Conservation (phyloP, 1,140 invertebrate species). For the Sminthurides bifidus region DNA sequence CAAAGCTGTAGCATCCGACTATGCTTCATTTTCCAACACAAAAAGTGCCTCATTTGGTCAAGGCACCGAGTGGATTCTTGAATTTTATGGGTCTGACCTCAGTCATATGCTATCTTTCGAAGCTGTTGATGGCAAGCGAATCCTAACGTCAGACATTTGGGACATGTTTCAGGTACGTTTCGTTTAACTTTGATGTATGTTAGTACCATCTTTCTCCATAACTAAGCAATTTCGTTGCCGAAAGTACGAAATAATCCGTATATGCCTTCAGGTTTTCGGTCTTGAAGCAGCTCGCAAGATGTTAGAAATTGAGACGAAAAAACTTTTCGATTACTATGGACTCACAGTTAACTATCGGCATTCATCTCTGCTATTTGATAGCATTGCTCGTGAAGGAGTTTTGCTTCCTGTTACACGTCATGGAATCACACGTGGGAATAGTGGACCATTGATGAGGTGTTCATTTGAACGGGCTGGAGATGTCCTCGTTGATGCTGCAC, state of each 20-base stretch:
- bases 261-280: conserved; percentile 58
- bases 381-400: conserved; percentile 88
- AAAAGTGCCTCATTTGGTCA: conserved; percentile 94
- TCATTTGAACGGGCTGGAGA: conserved; percentile 94
- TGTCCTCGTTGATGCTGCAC: conserved; percentile 94
- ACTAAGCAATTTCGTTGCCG: neutral
- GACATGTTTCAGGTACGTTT: conserved; percentile 94
- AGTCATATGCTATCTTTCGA: conserved; percentile 94
- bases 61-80: conserved; percentile 95
- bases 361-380: conserved; percentile 95
- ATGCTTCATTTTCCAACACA: conserved; percentile 98
- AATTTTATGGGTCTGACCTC: conserved; percentile 96
- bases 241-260: neutral
- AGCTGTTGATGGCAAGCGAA: conserved; percentile 92
- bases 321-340: conserved; percentile 97
- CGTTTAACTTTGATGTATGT: too few species aligned
- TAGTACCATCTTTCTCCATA: too few species aligned
- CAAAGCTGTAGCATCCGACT: conserved; percentile 94
- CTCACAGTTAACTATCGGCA: conserved; percentile 99
- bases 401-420: conserved; percentile 99
- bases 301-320: conserved; percentile 99
- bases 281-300: conserved; percentile 99
- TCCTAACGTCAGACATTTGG: conserved; percentile 98
- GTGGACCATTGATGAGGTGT: conserved; percentile 95
- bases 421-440: conserved; percentile 98